Base-by-base conservation (phyloP, 1,140 invertebrate genomes). In the Neotoxoptera formosana region DNA sequence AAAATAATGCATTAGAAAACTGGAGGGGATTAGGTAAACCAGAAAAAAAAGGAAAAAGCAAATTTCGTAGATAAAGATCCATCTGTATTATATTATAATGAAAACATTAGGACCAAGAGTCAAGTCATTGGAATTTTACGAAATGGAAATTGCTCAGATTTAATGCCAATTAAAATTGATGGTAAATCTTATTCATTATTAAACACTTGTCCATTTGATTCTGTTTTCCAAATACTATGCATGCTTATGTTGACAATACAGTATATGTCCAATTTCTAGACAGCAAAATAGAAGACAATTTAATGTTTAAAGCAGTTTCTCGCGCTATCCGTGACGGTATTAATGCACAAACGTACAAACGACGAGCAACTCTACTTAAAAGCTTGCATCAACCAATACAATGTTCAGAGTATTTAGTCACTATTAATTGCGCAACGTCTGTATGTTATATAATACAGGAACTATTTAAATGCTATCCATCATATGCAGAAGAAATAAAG, bases 1-100 rank as follows among this genome's bases (percentile, higher is more conserved):
- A 88, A 34, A 17, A 34, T 20, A 2, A 41, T n/a, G 36, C 3
- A 7, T 14, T 51, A 3, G 87, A 88, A 36, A 88, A 88, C 34
- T 88, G 87, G 87, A 88, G 2, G n/a, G 47, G 21, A 51, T 51
- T 88, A 20, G n/a, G 20, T 20, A 30, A 51, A 53, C 25, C 8
- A 36, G 47, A 30, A 88, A 88, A 88, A 51, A 88, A 51, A n/a
- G 11, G 53, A 51, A 51, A 88, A 88, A 51, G 30, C 4, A 4
- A 88, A 53, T 88, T n/a, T 53, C 23, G 30, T 53, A 9, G 48
- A 88, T n/a, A 51, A 51, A 88, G 87, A 88, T 45, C 87, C 86
- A 14, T n/a, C 41, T 48, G 47, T 87, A n/a, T 87, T 48, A 87
- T 87, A 87, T 48, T 87, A 87, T 17, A 87, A 87, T 30, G 86